Base-by-base conservation (phyloP, 2,888 invertebrate species). In the Leucophenga montana region DNA sequence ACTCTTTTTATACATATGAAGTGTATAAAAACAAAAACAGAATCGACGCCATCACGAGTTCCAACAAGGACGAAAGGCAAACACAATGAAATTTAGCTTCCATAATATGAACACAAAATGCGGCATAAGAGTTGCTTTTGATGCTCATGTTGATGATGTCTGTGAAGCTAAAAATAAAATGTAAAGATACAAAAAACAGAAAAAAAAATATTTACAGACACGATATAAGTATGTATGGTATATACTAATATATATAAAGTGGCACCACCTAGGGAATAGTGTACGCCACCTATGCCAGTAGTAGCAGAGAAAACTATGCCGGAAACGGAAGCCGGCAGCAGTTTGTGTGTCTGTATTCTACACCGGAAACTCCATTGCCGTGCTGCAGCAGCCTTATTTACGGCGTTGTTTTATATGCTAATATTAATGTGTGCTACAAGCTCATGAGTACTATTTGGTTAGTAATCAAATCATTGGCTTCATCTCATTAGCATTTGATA, bases 251-350 rank as follows among this genome's bases (percentile, higher is more conserved):
- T n/a, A n/a, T n/a, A n/a, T n/a, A n/a, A n/a, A n/a, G n/a, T n/a
- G n/a, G n/a, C n/a, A n/a, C n/a, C n/a, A n/a, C n/a, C 8, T 33
- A 33, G 33, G 33, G 33, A 33, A 33, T 68, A 39, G 53, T 64
- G 72, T 70, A 66, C 68, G 48, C n/a, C n/a, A n/a, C 6, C 27
- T 14, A 11, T 54, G n/a, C n/a, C n/a, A 64, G 61, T 6, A 48
- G n/a, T 70, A 66, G 65, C 33, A 46, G 8, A 31, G 13, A 59
- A 71, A 80, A 78, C 77, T 76, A 75, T 71, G 72, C 81, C 80
- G 82, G 82, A 80, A 82, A 78, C 78, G 80, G 82, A 77, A 80
- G 73, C 74, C 68, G 74, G 72, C 66, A 69, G 70, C 66, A 67
- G 18, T 71, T 71, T 62, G 14, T 48, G 31, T 22, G 33, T 59